Percentiles rank a stretch among this genome's conserved stretches.
These are phyloP conservation scores for Eumerus sabulonum DNA, from an alignment of 2,888 invertebrate species.

Conservation along the genomic window DNA sequence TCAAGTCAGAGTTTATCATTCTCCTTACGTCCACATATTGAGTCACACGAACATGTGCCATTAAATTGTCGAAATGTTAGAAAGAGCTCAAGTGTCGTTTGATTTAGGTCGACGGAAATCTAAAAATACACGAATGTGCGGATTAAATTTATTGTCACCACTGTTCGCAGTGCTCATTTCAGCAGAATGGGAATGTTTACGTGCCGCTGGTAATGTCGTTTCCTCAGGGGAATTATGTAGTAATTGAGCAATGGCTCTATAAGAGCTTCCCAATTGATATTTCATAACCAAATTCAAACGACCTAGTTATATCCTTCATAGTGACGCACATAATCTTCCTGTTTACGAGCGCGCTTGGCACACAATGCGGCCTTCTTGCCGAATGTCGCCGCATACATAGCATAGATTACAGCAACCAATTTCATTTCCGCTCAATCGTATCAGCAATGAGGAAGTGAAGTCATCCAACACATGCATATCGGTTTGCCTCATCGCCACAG, in stretches of 20 bases:
- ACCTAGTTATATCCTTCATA: no score
- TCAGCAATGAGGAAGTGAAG: slow-evolving; percentile 63
- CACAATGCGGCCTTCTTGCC: slow-evolving; percentile 13
- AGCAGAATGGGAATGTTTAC: neutral
- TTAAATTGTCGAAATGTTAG: slow-evolving; percentile 2
- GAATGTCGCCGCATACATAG: slow-evolving; percentile 32
- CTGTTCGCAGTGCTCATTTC: slow-evolving; percentile 1
- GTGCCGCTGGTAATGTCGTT: no score
- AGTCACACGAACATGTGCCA: no score
- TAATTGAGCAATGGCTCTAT: no score
- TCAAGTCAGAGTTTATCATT: neutral
- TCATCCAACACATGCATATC: slow-evolving; percentile 48
- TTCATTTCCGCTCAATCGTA: slow-evolving; percentile 60
- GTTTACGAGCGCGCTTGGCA: slow-evolving; percentile 44
- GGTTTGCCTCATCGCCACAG: slow-evolving; percentile 27
- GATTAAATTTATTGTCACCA: slow-evolving; percentile 26
- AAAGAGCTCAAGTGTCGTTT: neutral
- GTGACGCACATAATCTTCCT: slow-evolving; percentile 22
- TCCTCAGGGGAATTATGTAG: no score
- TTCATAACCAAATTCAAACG: no score
- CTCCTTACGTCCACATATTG: no score
- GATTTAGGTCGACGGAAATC: slow-evolving; percentile 10
- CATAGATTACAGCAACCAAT: slow-evolving; percentile 34
- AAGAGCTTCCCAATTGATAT: no score
- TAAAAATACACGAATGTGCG: slow-evolving; percentile 10